Evolutionary conservation across 2,113 vertebrate genomes (phyloP).

Genomic region (Balaeniceps rex): DNA sequence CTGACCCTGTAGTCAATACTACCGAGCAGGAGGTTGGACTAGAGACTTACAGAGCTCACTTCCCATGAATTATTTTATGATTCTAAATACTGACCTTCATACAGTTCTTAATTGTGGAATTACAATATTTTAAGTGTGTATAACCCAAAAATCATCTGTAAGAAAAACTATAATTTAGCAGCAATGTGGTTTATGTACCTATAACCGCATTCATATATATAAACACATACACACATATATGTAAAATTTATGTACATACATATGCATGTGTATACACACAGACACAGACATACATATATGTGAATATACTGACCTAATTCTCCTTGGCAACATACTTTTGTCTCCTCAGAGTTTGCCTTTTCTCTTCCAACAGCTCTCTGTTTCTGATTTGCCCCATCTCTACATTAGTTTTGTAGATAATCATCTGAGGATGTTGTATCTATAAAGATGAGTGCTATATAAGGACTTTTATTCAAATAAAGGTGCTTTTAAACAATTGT

Average conservation of each 20-base stretch:
- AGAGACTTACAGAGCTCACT: background rate
- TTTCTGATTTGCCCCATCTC: background rate
- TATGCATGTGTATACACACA: background rate
- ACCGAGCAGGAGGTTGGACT: background rate
- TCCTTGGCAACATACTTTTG: background rate
- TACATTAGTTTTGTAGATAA: background rate
- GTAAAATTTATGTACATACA: background rate
- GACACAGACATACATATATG: background rate
- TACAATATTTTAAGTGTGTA: background rate
- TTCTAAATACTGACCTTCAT: background rate
- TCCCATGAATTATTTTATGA: background rate
- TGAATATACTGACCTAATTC: background rate
- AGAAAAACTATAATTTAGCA: background rate
- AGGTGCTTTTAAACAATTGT: background rate
- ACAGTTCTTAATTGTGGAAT: background rate
- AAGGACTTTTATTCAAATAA: background rate
- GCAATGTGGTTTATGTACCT: background rate
- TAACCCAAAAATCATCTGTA: background rate
- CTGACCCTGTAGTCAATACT: background rate
- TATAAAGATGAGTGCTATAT: background rate
- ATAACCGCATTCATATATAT: background rate
- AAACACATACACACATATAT: background rate
- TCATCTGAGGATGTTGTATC: too few relatives aligned
- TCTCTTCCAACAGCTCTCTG: background rate
- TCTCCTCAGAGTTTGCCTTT: background rate